Conservation (phyloP, 2,888 invertebrate genomes). For the Herminia tarsipennalis region DNA sequence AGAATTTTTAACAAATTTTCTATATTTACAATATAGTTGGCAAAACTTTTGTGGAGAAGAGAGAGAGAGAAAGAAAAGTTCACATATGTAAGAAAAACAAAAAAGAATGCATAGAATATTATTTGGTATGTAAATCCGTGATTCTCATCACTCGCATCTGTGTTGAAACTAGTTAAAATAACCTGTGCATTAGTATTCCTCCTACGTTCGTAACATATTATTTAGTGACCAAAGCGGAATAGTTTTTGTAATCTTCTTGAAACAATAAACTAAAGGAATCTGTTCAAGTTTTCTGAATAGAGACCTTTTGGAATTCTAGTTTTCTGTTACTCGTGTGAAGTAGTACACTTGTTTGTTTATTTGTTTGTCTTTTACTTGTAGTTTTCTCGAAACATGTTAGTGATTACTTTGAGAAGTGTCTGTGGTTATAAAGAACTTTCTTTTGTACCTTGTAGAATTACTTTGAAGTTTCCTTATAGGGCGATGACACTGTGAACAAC, state of each 20-base stretch:
- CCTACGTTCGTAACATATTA: constrained; percentile 30
- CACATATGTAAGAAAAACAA: no score
- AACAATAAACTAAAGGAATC: constrained; percentile 38
- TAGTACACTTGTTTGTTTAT: constrained; percentile 10
- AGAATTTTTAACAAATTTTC: no score
- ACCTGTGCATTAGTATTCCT: constrained; percentile 31
- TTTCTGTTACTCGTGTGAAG: constrained; percentile 18
- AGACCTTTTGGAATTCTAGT: constrained; percentile 13
- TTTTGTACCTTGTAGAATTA: background rate
- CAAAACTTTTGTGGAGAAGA: no score
- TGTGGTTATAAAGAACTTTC: background rate
- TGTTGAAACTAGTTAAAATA: constrained; percentile 10
- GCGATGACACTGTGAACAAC: no score
- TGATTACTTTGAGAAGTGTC: constrained; percentile 8
- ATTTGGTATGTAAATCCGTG: no score
- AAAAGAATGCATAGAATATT: no score
- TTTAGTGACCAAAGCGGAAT: constrained; percentile 33
- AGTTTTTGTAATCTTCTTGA: constrained; percentile 38
- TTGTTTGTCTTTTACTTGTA: constrained; percentile 9
- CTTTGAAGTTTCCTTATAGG: no score
- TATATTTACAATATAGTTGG: no score
- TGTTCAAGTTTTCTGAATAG: constrained; percentile 32
- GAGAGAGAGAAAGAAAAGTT: no score
- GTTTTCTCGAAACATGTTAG: constrained; percentile 9
- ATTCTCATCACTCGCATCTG: constrained; percentile 21